A percentile compares a stretch with the other conserved stretches of the same genome.
phyloP scores from a whole-genome alignment of 1,140 invertebrate species.

The Rhizoglyphus robini region DNA sequence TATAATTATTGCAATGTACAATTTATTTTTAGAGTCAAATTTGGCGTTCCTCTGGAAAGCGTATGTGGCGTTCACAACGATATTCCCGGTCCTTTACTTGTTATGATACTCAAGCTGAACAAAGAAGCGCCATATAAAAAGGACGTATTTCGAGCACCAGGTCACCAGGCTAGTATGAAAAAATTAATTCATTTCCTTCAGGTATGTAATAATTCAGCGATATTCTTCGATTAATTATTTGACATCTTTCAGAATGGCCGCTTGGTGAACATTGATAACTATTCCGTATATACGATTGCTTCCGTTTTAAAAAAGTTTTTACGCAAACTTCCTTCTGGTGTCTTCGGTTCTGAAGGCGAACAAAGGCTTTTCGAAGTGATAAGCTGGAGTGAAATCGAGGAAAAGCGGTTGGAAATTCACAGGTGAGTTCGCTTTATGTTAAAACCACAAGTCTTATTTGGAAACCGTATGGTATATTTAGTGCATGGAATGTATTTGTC shows the following conservation, averaged over 20 bases:
- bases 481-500: too few relatives aligned
- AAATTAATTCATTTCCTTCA: constrained; percentile 87
- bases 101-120: constrained; percentile 80
- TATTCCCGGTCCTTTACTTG: constrained; percentile 73
- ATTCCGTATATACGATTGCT: constrained; percentile 94
- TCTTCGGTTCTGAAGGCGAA: constrained; percentile 80
- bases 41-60: constrained; percentile 70
- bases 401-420: constrained; percentile 80
- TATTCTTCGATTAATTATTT: constrained; percentile 3
- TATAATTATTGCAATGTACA: too few relatives aligned
- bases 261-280: constrained; percentile 92
- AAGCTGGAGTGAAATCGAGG: constrained; percentile 43
- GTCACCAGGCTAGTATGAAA: constrained; percentile 87
- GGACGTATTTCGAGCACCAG: constrained; percentile 84
- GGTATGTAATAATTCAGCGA: constrained; percentile 16
- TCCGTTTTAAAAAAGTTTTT: constrained; percentile 91
- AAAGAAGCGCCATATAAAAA: constrained; percentile 82
- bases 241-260: constrained; percentile 44
- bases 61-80: constrained; percentile 66
- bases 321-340: constrained; percentile 88
- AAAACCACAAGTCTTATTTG: too few relatives aligned
- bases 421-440: constrained; percentile 42
- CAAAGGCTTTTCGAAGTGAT: constrained; percentile 76
- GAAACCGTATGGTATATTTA: too few relatives aligned
- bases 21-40: constrained; percentile 59